Evolutionary conservation across 2,797 vertebrate species (phyloP).

Genomic region (Fistularia tabacaria): DNA sequence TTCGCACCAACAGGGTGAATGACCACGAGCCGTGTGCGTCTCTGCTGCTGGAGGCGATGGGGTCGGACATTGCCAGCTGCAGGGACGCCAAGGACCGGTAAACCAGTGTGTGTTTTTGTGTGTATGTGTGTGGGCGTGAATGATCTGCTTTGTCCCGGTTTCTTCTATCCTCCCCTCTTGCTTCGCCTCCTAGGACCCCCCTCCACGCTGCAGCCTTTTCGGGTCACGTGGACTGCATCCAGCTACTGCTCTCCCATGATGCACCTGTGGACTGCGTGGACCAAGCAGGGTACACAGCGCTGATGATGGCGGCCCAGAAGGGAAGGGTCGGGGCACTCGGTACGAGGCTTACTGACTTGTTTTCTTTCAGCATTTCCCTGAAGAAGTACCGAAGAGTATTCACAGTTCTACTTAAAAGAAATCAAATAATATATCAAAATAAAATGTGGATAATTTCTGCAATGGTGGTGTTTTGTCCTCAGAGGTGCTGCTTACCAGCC

Average conservation of each 20-base stretch:
- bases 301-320: slow-evolving; percentile 88
- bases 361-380: too few relatives aligned
- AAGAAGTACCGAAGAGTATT: too few relatives aligned
- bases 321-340: slow-evolving; percentile 82
- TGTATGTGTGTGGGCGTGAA: background rate
- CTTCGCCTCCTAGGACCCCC: slow-evolving; percentile 77
- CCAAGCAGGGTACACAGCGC: slow-evolving; percentile 78
- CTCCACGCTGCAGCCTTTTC: slow-evolving; percentile 91
- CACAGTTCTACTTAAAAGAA: too few relatives aligned
- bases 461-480: slow-evolving; percentile 15
- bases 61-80: slow-evolving; percentile 84
- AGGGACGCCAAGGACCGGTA: slow-evolving; percentile 90
- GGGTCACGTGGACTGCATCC: slow-evolving; percentile 86
- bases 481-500: slow-evolving; percentile 86
- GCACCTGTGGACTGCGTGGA: slow-evolving; percentile 81
- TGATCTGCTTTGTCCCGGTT: background rate
- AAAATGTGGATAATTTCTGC: background rate
- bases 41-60: slow-evolving; percentile 87
- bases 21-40: slow-evolving; percentile 90
- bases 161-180: background rate
- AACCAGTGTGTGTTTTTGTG: background rate
- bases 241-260: slow-evolving; percentile 86
- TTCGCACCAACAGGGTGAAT: slow-evolving; percentile 77
- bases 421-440: background rate
- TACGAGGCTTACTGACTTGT: slow-evolving; percentile 32